Base-by-base conservation (phyloP, 2,888 invertebrate genomes). In the Muschampia plurimacula region DNA sequence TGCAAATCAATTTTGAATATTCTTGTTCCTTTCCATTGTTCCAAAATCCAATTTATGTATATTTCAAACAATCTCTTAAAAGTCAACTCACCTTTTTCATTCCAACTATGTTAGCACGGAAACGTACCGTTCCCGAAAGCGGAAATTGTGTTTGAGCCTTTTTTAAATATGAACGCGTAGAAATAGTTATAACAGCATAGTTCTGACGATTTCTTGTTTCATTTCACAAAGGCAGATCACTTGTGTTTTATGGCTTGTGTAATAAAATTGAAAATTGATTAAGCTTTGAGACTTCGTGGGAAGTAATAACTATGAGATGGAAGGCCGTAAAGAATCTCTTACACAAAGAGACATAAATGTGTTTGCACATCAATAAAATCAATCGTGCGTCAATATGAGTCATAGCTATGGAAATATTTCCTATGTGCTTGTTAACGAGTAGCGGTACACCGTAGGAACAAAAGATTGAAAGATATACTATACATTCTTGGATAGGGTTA, bases 351-450 rank as follows among this genome's bases (percentile, higher is more conserved):
- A 82, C 84, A 84, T 90, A 89, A 90, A 91, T 86, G 81, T 84
- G 86, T 89, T 87, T 84, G 77, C 87, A 81, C 79, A 82, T 79
- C 85, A 88, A 89, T 90, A 90, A 87, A 87, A 84, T 84, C 83
- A 86, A 86, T 86, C 80, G 81, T 80, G 83, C 85, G 83, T 86
- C 85, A 84, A 81, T 76, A 74, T 83, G 83, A 82, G 75, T 81
- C 83, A 78, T 77, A 69, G 75, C 73, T 75, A 74, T 73, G 74
- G 74, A 78, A 77, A 78, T 74, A 77, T 67, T 72, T 72, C 60
- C 71, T 71, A 62, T 65, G 59, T 64, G 73, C 69, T 71, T 73
- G 74, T 71, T 72, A 73, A 73, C 68, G 71, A 67, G 76, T 73
- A 73, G 41, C 73, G 63, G 49, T 59, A 66, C 46, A 66, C 3